Evolutionary conservation across 2,888 invertebrate genomes (phyloP), one percentile per base, ranked within the genome.

Genomic region (Epirrita christyi): DNA sequence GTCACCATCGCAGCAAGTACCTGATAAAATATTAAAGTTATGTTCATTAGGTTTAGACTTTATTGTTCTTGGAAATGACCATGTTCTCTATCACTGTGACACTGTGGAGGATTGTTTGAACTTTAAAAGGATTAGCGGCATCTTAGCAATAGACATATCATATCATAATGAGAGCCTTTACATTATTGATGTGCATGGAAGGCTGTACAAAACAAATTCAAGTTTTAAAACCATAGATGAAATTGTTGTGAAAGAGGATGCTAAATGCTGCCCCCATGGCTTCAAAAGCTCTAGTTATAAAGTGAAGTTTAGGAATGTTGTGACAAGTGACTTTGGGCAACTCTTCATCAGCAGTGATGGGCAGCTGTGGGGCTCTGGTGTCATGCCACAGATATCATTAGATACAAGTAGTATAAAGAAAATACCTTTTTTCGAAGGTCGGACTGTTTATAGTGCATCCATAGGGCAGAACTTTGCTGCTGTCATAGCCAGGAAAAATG

Each of bases 381-480:
- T 84, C 71, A 95, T 95, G 92, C 94, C 94, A 6, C 94, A 95
- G 78, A 93, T 95, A 69, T 93, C 93, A 47, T 87, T 95, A 70
- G 93, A 93, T 61, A 89, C 92, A 48, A 80, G 78, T 67, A 93
- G 87, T 70, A 94, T 95, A 62, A 94, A 93, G 64, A 94, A 93
- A 81, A 93, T 96, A 45, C 91, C 88, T 61, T 95, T 95, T 83
- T 95, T 96, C 70, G 94, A 95, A 71, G 94, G 94, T 6, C 88
- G 95, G 67, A 93, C 93, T 59, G 93, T 97, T 15, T 93, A 95
- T 47, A 94, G 94, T 76, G 93, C 96, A 42, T 94, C 94, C 7
- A 95, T 97, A 55, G 97, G 97, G 6, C 93, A 93, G 57, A 94
- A 96, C 75, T 97, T 95, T 92, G 97, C 95, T 76, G 95, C 95